Base-by-base conservation (phyloP, 2,888 invertebrate genomes). In the Caenorhabditis becei region DNA sequence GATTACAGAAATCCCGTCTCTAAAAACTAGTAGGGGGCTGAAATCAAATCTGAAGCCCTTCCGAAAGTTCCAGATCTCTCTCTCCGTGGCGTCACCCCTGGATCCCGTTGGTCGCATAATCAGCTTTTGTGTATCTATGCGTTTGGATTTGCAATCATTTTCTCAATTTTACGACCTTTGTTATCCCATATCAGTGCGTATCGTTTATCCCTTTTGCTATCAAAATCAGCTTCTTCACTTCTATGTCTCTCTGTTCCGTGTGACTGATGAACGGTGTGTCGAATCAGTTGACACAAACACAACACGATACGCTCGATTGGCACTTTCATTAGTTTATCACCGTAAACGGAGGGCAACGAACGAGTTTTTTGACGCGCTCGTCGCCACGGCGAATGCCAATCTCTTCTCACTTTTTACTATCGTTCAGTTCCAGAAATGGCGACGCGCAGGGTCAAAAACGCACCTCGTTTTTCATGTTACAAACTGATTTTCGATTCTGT, bases 101-200 rank as follows among this genome's bases (percentile, higher is more conserved):
- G 28, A 35, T 63, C 51, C 26, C 23, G 32, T 35, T 26, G 28
- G 41, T 62, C 61, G 53, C 70, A 70, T 70, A 61, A 51, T 62
- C 69, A 70, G 49, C 51, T 35, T 53, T 18, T 53, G n/a, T 51
- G 56, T 49, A 35, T 51, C 18, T 32, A 26, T 47, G 28, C 37
- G n/a, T 37, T 35, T 32, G 32, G 23, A 35, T 47, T 56, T 62
- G 47, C 71, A 71, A 71, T 71, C 71, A 71, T 71, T 74, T 74
- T 74, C 65, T n/a, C 44, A 59, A 37, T 74, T 74, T 74, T 74
- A 74, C 74, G 74, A 74, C 65, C 74, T 65, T 74, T 74, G 65
- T 72, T 54, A 72, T 65, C 72, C 65, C 72, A 35, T 24, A 32
- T 35, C 53, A 20, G 35, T 59, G 35, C 26, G 74, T 56, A 59